Percentiles rank a stretch among this genome's conserved stretches.
phyloP scores from a whole-genome alignment of 2,797 vertebrate genomes.

The Ptychadena robeensis region DNA sequence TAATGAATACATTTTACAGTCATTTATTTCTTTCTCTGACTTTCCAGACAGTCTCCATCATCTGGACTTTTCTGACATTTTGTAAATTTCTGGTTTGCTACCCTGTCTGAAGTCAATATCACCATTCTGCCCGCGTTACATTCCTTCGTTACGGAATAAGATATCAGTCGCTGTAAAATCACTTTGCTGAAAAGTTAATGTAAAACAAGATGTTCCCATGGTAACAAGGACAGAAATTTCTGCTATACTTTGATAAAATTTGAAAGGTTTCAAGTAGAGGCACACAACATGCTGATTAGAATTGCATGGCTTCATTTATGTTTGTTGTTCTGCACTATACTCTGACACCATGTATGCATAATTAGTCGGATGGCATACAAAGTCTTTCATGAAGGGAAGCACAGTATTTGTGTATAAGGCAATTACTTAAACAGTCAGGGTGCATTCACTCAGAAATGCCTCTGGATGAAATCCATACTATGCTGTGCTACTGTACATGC shows the following conservation, averaged over 20 bases:
- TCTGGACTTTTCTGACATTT: neutral
- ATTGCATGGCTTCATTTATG: constrained; percentile 33
- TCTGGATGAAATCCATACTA: neutral
- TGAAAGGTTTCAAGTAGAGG: neutral
- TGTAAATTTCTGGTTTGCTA: neutral
- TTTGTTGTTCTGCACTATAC: constrained; percentile 17
- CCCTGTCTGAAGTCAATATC: neutral
- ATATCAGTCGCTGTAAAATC: constrained; percentile 7
- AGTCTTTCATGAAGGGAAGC: constrained; percentile 7
- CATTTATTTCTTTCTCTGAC: neutral
- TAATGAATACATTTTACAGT: neutral
- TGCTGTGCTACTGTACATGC: neutral
- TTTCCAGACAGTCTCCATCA: neutral
- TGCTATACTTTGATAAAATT: constrained; percentile 13
- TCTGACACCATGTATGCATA: constrained; percentile 20
- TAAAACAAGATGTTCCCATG: constrained; percentile 39
- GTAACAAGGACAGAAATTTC: constrained; percentile 27
- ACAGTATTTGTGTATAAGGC: neutral
- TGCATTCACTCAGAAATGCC: constrained; percentile 11
- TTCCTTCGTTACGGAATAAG: neutral
- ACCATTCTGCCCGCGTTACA: neutral
- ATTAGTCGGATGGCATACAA: constrained; percentile 15
- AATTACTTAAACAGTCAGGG: constrained; percentile 33
- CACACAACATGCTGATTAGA: constrained; percentile 14
- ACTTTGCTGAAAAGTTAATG: constrained; percentile 13